These are phyloP conservation scores for Notoglanidium macrostoma DNA, from an alignment of 2,797 vertebrate species.

Conservation along the genomic window DNA sequence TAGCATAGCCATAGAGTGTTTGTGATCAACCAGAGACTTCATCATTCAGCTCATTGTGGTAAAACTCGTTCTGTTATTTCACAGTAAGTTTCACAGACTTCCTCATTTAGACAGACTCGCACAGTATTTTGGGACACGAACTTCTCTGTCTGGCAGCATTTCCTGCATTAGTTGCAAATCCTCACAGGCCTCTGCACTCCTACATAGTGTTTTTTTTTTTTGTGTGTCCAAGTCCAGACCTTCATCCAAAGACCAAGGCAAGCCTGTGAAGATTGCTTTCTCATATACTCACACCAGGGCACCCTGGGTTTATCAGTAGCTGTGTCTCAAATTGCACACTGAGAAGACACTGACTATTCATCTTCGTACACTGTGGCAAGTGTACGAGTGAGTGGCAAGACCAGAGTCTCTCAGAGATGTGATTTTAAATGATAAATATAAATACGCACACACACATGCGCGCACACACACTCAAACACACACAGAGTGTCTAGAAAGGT, in stretches of 20 bases:
- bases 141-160: conserved; percentile 33
- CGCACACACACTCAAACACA: neutral
- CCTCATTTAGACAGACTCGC: conserved; percentile 29
- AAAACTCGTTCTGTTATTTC: conserved; percentile 33
- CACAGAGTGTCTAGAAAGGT: neutral
- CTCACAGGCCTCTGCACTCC: conserved; percentile 21
- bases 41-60: conserved; percentile 26
- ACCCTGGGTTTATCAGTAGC: neutral
- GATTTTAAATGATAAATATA: neutral
- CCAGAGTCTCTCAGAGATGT: too few relatives aligned
- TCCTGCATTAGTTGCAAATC: conserved; percentile 33
- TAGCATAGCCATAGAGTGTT: neutral
- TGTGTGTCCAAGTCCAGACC: conserved; percentile 12
- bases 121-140: conserved; percentile 21
- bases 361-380: too few relatives aligned
- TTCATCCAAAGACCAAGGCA: conserved; percentile 4
- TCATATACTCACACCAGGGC: neutral
- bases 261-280: conserved; percentile 22
- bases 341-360: neutral
- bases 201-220: neutral
- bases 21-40: conserved; percentile 2
- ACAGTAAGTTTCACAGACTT: conserved; percentile 17
- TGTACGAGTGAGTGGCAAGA: neutral
- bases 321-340: neutral
- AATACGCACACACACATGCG: neutral